Evolutionary conservation across 2,888 invertebrate genomes (phyloP).

Genomic region (Ctena decussata): DNA sequence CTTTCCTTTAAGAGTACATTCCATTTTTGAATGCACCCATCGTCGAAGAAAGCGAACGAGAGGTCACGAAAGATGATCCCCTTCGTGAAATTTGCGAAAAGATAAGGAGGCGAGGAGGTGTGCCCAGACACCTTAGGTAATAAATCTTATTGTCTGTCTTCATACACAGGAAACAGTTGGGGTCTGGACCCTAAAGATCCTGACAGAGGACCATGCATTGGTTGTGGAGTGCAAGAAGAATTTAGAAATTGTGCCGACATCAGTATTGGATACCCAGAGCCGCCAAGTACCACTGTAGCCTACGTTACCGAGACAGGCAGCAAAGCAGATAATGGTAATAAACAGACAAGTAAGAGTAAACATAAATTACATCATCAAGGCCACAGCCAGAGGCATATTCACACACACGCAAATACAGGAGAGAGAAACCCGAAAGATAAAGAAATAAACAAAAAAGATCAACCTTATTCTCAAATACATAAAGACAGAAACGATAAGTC

Average conservation of each 20-base stretch:
- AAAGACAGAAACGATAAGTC: not conserved
- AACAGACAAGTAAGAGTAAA: not conserved
- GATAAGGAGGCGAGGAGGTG: too few species aligned
- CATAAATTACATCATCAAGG: too few species aligned
- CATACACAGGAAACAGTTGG: slow-evolving; percentile 94
- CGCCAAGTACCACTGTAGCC: not conserved
- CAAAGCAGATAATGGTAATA: not conserved
- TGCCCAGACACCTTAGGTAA: too few species aligned
- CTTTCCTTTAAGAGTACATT: too few species aligned
- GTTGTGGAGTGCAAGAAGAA: slow-evolving; percentile 96
- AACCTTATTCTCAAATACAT: not conserved
- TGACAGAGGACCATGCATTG: slow-evolving; percentile 92
- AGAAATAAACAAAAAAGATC: not conserved
- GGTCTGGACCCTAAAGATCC: slow-evolving; percentile 94
- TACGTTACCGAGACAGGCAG: not conserved
- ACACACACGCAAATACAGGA: too few species aligned
- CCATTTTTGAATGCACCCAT: too few species aligned
- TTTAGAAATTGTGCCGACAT: slow-evolving; percentile 95
- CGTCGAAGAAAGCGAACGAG: too few species aligned
- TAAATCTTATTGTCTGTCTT: too few species aligned
- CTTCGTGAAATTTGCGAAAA: too few species aligned
- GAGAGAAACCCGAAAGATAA: not conserved
- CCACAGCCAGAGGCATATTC: too few species aligned
- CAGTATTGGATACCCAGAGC: slow-evolving; percentile 88
- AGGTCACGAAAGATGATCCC: too few species aligned